These are phyloP conservation scores for Alviniconcha marisindica DNA, from an alignment of 1,140 invertebrate species.

Conservation along the genomic window DNA sequence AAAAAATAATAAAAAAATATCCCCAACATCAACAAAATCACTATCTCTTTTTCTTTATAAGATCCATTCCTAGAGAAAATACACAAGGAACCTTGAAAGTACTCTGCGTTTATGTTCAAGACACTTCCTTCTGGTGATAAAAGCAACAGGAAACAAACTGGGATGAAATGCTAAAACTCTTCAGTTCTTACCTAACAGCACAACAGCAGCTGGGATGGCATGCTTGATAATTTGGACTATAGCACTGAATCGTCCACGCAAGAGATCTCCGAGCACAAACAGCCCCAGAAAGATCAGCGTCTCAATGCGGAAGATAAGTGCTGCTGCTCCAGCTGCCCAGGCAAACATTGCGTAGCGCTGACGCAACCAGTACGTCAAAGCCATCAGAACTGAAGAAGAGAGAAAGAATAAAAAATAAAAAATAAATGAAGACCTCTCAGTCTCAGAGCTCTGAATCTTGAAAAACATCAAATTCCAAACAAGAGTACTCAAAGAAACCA, in stretches of 20 bases:
- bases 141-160: background rate
- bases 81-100: no score
- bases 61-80: no score
- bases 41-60: no score
- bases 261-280: constrained; percentile 88
- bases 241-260: constrained; percentile 76
- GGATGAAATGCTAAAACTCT: background rate
- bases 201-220: constrained; percentile 82
- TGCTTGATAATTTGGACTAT: constrained; percentile 65
- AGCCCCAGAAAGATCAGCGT: constrained; percentile 91
- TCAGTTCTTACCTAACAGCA: constrained; percentile 74
- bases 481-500: no score
- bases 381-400: constrained; percentile 87
- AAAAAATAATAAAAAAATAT: no score
- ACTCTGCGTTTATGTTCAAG: no score
- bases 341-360: constrained; percentile 87
- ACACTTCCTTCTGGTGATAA: no score
- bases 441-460: no score
- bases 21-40: no score
- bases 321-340: constrained; percentile 88
- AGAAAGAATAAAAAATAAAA: no score
- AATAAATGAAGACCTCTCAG: no score
- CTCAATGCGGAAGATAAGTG: constrained; percentile 95
- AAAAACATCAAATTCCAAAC: no score
- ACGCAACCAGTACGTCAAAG: constrained; percentile 90